Evolutionary conservation across 2,888 invertebrate species (phyloP).

Genomic region (Oasisia sp.): DNA sequence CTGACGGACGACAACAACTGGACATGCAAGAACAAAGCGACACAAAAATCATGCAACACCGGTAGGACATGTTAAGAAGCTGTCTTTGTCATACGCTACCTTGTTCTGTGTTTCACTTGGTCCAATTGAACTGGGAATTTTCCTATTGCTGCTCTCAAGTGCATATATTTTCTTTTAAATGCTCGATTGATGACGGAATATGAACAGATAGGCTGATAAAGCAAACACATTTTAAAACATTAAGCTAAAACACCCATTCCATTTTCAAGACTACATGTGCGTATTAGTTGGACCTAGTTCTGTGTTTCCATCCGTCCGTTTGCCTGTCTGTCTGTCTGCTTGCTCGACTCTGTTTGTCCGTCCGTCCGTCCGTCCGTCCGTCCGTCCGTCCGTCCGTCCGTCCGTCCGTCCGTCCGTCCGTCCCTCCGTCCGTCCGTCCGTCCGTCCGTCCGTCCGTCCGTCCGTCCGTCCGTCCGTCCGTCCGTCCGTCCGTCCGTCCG

Average conservation of each 20-base stretch:
- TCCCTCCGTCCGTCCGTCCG: background rate
- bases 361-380: no score
- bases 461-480: background rate
- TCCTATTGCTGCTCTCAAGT: background rate
- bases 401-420: background rate
- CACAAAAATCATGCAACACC: conserved; percentile 18
- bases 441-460: background rate
- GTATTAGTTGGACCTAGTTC: no score
- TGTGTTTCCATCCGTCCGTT: background rate
- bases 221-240: background rate
- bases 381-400: background rate
- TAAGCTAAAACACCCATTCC: background rate
- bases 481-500: background rate
- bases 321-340: background rate
- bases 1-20: background rate
- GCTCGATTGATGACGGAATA: background rate
- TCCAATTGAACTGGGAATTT: background rate
- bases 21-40: conserved; percentile 14
- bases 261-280: background rate
- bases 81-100: background rate
- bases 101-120: background rate
- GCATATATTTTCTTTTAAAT: background rate
- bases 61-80: background rate
- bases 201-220: background rate
- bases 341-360: no score